These are phyloP conservation scores for Congeria kusceri DNA, from an alignment of 2,888 invertebrate genomes.

Conservation along the genomic window DNA sequence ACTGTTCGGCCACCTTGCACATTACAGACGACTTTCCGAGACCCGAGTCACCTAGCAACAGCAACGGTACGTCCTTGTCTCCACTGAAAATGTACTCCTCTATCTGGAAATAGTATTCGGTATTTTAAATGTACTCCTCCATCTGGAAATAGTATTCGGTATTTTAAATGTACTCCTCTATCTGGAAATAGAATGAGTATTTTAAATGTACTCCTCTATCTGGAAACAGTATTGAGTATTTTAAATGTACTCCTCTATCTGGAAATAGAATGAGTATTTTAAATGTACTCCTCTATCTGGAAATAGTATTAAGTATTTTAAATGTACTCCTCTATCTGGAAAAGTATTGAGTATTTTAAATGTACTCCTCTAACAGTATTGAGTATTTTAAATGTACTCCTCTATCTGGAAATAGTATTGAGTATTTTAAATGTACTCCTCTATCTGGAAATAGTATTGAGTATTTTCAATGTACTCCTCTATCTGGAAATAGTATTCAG, in stretches of 20 bases:
- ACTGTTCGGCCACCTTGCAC: slow-evolving; percentile 78
- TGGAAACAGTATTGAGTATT: too few species aligned
- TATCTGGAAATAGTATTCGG: slow-evolving; percentile 73
- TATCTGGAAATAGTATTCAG: too few species aligned
- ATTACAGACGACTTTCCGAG: slow-evolving; percentile 83
- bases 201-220: slow-evolving; percentile 80
- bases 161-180: slow-evolving; percentile 80
- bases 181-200: too few species aligned
- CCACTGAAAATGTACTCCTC: slow-evolving; percentile 78
- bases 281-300: slow-evolving; percentile 80
- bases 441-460: too few species aligned
- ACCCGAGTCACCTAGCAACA: slow-evolving; percentile 82
- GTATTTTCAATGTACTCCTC: too few species aligned
- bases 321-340: slow-evolving; percentile 80
- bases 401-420: too few species aligned
- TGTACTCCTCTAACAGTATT: slow-evolving; percentile 80
- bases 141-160: slow-evolving; percentile 74
- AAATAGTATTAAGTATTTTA: too few species aligned
- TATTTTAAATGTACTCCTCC: slow-evolving; percentile 79
- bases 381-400: too few species aligned
- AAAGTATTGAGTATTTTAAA: too few species aligned
- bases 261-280: too few species aligned
- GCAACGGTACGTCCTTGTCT: slow-evolving; percentile 81
- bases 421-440: too few species aligned
- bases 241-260: slow-evolving; percentile 81